Conservation (phyloP, 2,888 invertebrate species). For the Idaea dimidiata region DNA sequence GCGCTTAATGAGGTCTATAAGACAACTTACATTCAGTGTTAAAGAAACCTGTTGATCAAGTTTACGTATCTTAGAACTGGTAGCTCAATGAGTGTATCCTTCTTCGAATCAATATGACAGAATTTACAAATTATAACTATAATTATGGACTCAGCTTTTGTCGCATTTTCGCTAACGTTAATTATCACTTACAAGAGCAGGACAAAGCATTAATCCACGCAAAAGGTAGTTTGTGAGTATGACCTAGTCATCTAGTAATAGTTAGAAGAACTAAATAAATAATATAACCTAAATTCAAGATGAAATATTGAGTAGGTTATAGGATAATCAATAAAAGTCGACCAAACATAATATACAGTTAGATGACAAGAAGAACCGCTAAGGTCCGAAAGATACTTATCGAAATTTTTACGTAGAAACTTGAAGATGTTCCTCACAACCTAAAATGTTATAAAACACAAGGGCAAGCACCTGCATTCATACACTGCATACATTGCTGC, state of each 20-base stretch:
- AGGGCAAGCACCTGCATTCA: background rate
- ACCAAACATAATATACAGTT: too few species aligned
- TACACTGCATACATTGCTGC: too few species aligned
- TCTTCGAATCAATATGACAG: background rate
- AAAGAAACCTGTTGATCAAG: constrained; percentile 1
- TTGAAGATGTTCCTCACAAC: background rate
- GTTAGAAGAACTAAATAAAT: background rate
- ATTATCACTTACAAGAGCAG: too few species aligned
- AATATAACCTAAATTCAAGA: background rate
- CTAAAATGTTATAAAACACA: background rate
- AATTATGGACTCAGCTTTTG: too few species aligned
- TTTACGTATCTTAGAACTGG: background rate
- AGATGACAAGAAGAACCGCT: too few species aligned
- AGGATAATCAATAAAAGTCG: background rate
- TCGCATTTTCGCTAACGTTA: too few species aligned
- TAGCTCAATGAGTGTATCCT: background rate
- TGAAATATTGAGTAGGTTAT: background rate
- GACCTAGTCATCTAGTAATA: too few species aligned
- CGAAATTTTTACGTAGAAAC: background rate
- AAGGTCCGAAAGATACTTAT: background rate
- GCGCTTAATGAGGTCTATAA: background rate
- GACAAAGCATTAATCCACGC: too few species aligned
- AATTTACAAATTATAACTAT: background rate
- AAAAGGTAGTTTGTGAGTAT: too few species aligned
- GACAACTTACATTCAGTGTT: background rate